Evolutionary conservation across 2,888 invertebrate genomes (phyloP).

Genomic region (Cryptocheilus praepositus): DNA sequence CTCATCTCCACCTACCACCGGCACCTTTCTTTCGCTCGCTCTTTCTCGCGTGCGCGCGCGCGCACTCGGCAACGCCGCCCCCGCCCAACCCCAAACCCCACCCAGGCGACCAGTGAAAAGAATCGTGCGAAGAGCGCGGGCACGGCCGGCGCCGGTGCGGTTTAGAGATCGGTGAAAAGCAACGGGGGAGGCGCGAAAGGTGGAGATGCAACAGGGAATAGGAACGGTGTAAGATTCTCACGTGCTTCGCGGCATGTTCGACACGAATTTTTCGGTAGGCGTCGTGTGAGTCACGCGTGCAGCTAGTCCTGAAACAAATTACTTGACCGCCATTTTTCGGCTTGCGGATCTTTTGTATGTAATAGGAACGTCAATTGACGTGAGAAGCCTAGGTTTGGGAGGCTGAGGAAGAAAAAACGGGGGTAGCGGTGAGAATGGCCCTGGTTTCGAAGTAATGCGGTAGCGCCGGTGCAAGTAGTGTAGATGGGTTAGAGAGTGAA

Average conservation of each 20-base stretch:
- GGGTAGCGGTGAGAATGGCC: too few relatives aligned
- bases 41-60: not conserved
- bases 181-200: conserved; percentile 15
- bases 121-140: not conserved
- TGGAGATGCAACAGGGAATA: not conserved
- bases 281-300: too few relatives aligned
- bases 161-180: conserved; percentile 10
- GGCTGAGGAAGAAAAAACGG: too few relatives aligned
- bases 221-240: not conserved
- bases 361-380: too few relatives aligned
- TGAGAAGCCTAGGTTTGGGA: too few relatives aligned
- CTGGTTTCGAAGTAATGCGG: too few relatives aligned
- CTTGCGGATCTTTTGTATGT: too few relatives aligned
- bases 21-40: conserved; percentile 28
- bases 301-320: too few relatives aligned
- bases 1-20: conserved; percentile 26
- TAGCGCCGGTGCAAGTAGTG: too few relatives aligned
- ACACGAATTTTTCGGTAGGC: too few relatives aligned
- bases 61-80: conserved; percentile 6
- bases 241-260: not conserved
- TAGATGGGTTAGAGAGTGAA: too few relatives aligned
- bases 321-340: too few relatives aligned
- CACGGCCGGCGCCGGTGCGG: conserved; percentile 1
- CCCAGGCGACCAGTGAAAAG: not conserved
- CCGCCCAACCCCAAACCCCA: conserved; percentile 7